Conservation (phyloP, 2,797 vertebrate species). For the Smutsia temminckii region DNA sequence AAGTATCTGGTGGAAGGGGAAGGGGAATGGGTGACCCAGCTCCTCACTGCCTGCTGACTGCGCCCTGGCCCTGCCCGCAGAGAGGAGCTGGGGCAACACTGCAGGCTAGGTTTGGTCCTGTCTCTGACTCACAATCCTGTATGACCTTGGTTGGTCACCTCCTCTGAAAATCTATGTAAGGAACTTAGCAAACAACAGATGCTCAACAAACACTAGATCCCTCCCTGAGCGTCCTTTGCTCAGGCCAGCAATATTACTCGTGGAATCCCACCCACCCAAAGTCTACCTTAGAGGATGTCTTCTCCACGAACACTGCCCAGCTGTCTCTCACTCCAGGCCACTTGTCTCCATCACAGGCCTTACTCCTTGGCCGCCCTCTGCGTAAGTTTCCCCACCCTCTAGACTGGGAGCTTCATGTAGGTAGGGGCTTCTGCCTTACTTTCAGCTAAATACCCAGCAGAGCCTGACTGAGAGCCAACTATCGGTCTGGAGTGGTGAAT, state of each 20-base stretch:
- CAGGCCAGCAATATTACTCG: neutral
- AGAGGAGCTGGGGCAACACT: neutral
- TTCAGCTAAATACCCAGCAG: neutral
- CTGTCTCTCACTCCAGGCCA: neutral
- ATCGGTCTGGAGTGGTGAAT: fast-evolving
- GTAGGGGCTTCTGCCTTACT: neutral
- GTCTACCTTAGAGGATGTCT: neutral
- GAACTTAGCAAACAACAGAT: neutral
- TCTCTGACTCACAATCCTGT: neutral
- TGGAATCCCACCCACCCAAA: neutral
- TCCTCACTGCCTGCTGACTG: neutral
- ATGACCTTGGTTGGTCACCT: neutral
- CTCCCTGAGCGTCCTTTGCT: neutral
- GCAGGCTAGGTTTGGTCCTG: neutral
- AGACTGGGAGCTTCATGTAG: neutral
- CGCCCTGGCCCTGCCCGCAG: neutral
- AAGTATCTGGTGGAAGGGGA: neutral
- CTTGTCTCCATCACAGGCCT: neutral
- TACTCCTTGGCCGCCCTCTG: no score
- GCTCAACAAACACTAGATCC: neutral
- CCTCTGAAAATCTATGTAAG: neutral
- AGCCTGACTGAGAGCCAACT: neutral
- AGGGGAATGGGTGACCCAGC: neutral
- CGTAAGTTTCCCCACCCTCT: no score
- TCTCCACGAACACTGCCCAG: neutral